Evolutionary conservation across 2,113 vertebrate genomes (phyloP).

Genomic region (Falco punctatus): DNA sequence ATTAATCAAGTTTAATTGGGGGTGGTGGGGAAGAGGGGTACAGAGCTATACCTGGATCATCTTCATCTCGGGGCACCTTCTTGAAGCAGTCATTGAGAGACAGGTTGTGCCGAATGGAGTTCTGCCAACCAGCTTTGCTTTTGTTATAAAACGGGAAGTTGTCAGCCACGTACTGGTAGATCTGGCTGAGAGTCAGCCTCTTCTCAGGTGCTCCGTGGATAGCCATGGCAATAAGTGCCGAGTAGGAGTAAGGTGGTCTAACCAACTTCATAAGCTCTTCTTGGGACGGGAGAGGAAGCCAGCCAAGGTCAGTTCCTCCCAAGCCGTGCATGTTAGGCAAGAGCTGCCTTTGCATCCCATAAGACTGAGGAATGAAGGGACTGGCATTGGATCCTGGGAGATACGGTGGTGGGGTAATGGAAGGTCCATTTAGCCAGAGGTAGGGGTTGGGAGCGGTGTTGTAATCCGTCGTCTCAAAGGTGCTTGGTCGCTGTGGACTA

Average conservation of each 20-base stretch:
- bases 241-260: slow-evolving; percentile 96
- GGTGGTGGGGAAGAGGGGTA: fast-evolving
- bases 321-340: slow-evolving; percentile 81
- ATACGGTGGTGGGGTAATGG: slow-evolving; percentile 86
- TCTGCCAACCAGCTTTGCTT: slow-evolving; percentile 98
- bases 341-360: slow-evolving; percentile 91
- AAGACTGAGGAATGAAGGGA: slow-evolving; percentile 92
- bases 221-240: slow-evolving; percentile 98
- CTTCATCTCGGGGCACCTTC: slow-evolving; percentile 96
- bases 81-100: slow-evolving; percentile 97
- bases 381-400: slow-evolving; percentile 80
- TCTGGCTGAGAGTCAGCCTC: slow-evolving; percentile 95
- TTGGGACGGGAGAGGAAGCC: slow-evolving; percentile 95
- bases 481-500: slow-evolving; percentile 89
- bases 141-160: slow-evolving; percentile 99
- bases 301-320: slow-evolving; percentile 88
- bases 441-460: slow-evolving; percentile 88
- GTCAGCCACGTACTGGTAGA: slow-evolving; percentile 98
- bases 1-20: neutral
- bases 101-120: slow-evolving; percentile 93
- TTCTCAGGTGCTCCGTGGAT: slow-evolving; percentile 94
- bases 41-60: slow-evolving; percentile 88
- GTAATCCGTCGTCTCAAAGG: slow-evolving; percentile 90
- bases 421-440: slow-evolving; percentile 92
- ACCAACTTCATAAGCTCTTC: slow-evolving; percentile 98